A percentile compares a stretch with the other conserved stretches of the same genome.
Conservation (phyloP, 2,113 vertebrate species). For the Cephalopterus ornatus region DNA sequence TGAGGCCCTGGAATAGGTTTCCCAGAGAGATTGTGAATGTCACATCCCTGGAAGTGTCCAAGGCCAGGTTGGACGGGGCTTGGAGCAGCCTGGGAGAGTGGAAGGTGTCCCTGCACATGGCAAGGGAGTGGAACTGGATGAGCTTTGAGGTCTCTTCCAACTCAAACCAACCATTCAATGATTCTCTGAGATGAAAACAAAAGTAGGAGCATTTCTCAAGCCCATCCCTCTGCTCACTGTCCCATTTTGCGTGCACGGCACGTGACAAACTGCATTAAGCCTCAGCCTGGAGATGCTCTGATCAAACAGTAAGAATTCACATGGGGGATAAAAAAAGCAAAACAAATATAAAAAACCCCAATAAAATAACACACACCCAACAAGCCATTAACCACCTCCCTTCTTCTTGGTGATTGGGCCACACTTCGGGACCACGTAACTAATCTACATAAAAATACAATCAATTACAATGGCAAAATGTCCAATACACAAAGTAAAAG, state of each 20-base stretch:
- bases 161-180: neutral
- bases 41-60: neutral
- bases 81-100: neutral
- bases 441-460: neutral
- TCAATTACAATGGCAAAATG: accelerated
- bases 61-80: neutral
- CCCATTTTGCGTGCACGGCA: accelerated
- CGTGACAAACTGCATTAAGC: accelerated
- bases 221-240: no score
- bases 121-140: neutral
- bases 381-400: neutral
- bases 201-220: accelerated
- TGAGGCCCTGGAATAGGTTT: accelerated
- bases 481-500: neutral
- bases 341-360: neutral
- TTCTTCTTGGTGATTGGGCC: neutral
- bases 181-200: neutral
- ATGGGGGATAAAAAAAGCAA: accelerated
- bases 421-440: accelerated
- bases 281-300: neutral
- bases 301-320: accelerated
- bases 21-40: neutral
- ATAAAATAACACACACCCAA: neutral
- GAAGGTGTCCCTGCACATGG: neutral
- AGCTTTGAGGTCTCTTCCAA: neutral